Percentiles rank a stretch among this genome's conserved stretches.
These are phyloP conservation scores for Lutjanus erythropterus DNA, from an alignment of 2,113 vertebrate species.

Conservation along the genomic window DNA sequence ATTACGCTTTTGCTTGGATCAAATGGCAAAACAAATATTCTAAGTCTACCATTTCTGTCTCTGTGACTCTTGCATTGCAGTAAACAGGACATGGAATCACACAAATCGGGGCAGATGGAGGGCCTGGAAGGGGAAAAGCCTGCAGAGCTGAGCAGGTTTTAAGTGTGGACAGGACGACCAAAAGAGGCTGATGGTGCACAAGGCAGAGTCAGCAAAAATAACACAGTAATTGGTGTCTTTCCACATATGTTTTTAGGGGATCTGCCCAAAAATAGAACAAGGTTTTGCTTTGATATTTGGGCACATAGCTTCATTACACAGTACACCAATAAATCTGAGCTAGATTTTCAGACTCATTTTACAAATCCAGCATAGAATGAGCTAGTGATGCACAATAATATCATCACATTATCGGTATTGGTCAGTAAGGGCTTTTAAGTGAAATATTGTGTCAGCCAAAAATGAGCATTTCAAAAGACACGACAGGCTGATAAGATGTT, in stretches of 20 bases:
- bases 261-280: not conserved
- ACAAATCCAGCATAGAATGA: not conserved
- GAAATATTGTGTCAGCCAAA: too few species aligned
- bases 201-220: slow-evolving; percentile 58
- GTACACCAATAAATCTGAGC: not conserved
- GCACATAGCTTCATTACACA: not conserved
- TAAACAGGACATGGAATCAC: slow-evolving; percentile 41
- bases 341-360: not conserved
- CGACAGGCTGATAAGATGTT: too few species aligned
- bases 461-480: too few species aligned
- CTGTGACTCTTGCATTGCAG: too few species aligned
- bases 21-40: not conserved
- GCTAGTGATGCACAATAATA: too few species aligned
- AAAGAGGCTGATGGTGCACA: slow-evolving; percentile 48
- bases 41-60: slow-evolving; percentile 1
- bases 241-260: not conserved
- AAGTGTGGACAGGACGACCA: slow-evolving; percentile 50
- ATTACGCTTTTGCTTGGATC: not conserved
- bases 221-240: slow-evolving; percentile 24
- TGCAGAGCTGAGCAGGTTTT: slow-evolving; percentile 70
- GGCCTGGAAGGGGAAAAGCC: slow-evolving; percentile 66
- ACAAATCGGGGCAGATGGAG: slow-evolving; percentile 68
- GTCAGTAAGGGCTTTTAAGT: too few species aligned
- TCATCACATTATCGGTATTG: too few species aligned
- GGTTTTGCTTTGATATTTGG: not conserved